Evolutionary conservation across 2,888 invertebrate genomes (phyloP), one percentile per base, ranked within the genome.

Genomic region (Ptychoptera albimana): DNA sequence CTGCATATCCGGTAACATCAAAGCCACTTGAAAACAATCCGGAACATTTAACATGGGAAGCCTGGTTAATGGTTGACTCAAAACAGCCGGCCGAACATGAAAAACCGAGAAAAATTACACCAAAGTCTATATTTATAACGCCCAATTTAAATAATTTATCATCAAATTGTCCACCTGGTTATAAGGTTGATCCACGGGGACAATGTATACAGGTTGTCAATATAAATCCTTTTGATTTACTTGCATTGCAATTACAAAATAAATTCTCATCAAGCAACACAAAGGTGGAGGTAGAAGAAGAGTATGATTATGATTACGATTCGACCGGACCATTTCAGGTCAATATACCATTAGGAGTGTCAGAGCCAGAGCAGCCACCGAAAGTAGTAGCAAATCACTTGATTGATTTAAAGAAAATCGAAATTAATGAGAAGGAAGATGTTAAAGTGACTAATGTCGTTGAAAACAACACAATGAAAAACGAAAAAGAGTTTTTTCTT

Each of bases 121-220:
- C 66, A 43, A 65, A 65, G 48, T 66, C 64, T 31, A 64, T 65
- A 52, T 65, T 65, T 49, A 57, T 63, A 9, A 50, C 64, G 11
- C 65, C 64, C 44, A 56, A 57, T 42, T 15, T 39, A 32, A 16
- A 39, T 10, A 44, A 38, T 12, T 13, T 32, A 12, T 31, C 41
- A 46, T 44, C 54, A 44, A 54, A 57, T 37, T 63, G 63, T 46
- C 61, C 63, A 35, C 57, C 57, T n/a, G 61, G 59, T 0, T 58
- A 62, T 41, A 57, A 58, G 37, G 50, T 58, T 13, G 59, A 54
- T 48, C 34, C 37, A 7, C 59, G 60, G 13, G 55, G 54, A 13
- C 58, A 55, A 43, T 65, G 64, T 50, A 61, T 65, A 48, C 56
- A 62, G 5, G 57, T 59, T 15, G 55, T 59, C 23, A 58, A 53